Evolutionary conservation across 2,797 vertebrate genomes (phyloP).

Genomic region (Nyctalus aviator): DNA sequence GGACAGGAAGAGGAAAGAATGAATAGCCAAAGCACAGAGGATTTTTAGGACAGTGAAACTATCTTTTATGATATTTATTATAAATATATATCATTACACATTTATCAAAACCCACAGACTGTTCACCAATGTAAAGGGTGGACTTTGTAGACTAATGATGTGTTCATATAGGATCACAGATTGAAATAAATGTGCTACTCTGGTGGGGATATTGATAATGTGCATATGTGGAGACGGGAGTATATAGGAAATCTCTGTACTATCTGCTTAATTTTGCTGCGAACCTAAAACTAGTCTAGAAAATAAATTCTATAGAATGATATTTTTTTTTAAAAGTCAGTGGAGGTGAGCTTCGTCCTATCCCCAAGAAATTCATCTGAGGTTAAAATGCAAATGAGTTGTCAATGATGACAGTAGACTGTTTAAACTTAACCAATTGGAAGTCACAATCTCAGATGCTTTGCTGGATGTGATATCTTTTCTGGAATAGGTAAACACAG

Average conservation of each 20-base stretch:
- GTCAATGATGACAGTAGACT: neutral
- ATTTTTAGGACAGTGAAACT: neutral
- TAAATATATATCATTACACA: neutral
- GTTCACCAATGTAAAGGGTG: neutral
- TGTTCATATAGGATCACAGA: neutral
- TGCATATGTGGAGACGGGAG: neutral
- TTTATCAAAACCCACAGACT: neutral
- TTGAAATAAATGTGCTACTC: neutral
- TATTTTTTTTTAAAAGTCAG: neutral
- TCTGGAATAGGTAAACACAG: neutral
- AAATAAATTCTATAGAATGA: neutral
- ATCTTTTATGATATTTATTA: neutral
- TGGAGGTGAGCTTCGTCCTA: neutral
- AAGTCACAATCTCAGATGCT: neutral
- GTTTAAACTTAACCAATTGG: neutral
- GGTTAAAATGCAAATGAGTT: neutral
- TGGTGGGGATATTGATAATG: neutral
- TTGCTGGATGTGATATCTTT: neutral
- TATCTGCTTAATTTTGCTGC: neutral
- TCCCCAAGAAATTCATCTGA: neutral
- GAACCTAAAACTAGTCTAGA: neutral
- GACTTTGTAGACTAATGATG: neutral
- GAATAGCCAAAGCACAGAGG: neutral
- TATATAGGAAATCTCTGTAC: neutral
- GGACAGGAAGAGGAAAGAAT: neutral